A percentile compares a stretch with the other conserved stretches of the same genome.
Conservation (phyloP, 2,797 vertebrate species). For the Hippopotamyrus pictus region DNA sequence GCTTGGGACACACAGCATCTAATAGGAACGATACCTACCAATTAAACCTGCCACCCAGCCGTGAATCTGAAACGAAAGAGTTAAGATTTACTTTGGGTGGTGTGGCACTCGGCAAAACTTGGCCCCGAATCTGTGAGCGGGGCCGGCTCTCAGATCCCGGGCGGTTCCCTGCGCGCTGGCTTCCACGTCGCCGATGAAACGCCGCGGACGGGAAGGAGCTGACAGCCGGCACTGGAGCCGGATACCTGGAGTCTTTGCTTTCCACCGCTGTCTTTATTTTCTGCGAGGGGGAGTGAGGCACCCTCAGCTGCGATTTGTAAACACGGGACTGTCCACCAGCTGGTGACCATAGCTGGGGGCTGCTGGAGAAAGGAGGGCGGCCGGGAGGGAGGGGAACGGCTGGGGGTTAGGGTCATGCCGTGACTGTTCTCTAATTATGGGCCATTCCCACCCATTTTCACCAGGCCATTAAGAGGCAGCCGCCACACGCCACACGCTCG, state of each 20-base stretch:
- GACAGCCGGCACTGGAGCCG: conserved; percentile 96
- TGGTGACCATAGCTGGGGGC: conserved; percentile 53
- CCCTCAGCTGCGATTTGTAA: conserved; percentile 71
- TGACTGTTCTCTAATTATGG: conserved; percentile 87
- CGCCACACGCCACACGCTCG: conserved; percentile 75
- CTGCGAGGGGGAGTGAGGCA: conserved; percentile 69
- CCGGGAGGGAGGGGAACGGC: neutral
- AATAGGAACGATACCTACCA: neutral
- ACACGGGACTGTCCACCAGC: conserved; percentile 67
- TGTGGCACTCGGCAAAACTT: conserved; percentile 67
- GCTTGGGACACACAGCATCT: neutral
- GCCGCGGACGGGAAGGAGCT: conserved; percentile 91
- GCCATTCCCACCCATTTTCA: conserved; percentile 85
- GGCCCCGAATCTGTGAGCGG: conserved; percentile 57
- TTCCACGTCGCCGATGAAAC: conserved; percentile 91
- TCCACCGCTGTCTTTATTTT: conserved; percentile 57
- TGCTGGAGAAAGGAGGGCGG: neutral
- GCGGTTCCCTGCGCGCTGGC: conserved; percentile 86
- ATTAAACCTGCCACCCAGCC: neutral
- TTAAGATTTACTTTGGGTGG: conserved; percentile 66
- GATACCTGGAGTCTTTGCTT: conserved; percentile 69
- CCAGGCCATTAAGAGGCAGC: conserved; percentile 90
- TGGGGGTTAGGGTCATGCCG: conserved; percentile 65
- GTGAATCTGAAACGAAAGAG: conserved; percentile 43
- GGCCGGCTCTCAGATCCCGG: conserved; percentile 81